phyloP scores from a whole-genome alignment of 2,797 vertebrate genomes.

The Rhincodon typus region DNA sequence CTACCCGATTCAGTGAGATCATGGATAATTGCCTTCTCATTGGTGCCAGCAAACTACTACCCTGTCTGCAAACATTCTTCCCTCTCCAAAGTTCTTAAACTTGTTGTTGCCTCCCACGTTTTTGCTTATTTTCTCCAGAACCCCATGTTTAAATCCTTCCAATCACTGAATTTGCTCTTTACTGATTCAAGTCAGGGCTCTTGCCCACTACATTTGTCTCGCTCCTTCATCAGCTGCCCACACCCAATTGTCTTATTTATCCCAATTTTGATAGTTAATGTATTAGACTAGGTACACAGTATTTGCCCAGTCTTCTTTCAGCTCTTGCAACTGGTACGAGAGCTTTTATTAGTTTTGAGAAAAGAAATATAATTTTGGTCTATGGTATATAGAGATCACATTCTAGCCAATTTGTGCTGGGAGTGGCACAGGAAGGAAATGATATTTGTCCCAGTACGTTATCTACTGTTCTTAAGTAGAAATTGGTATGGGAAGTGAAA shows the following conservation, averaged over 20 bases:
- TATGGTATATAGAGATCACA: neutral
- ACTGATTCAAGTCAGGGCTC: neutral
- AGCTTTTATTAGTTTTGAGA: too few relatives aligned
- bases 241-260: neutral
- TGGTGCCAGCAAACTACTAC: neutral
- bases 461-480: neutral
- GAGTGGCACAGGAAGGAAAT: neutral
- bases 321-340: neutral
- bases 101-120: too few relatives aligned
- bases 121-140: neutral
- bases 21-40: neutral
- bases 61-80: neutral
- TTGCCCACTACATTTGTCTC: neutral
- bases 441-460: neutral
- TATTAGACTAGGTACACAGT: too few relatives aligned
- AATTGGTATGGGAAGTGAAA: neutral
- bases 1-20: neutral
- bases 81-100: neutral
- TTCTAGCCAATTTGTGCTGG: neutral
- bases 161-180: neutral
- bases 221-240: neutral
- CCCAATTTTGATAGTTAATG: neutral
- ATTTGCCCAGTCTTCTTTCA: neutral
- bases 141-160: neutral
- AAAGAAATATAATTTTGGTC: neutral